phyloP scores from a whole-genome alignment of 2,113 vertebrate species.

The Scomber scombrus region DNA sequence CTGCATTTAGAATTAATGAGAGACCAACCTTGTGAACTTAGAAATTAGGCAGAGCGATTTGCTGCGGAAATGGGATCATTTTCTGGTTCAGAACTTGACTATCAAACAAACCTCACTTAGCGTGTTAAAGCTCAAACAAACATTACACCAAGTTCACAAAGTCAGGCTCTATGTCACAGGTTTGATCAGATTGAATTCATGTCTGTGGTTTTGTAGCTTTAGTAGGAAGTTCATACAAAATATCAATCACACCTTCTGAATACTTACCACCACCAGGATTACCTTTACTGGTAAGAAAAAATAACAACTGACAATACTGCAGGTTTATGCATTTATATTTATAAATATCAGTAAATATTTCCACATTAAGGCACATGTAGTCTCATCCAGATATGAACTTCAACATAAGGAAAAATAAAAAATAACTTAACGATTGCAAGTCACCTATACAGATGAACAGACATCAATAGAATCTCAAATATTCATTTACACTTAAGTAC shows the following conservation, averaged over 20 bases:
- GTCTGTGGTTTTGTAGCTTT: constrained; percentile 32
- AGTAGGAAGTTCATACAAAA: constrained; percentile 22
- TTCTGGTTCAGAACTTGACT: background rate
- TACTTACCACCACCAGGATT: background rate
- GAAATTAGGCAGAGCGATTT: constrained; percentile 39
- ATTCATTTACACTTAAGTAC: constrained; percentile 42
- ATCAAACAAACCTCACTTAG: constrained; percentile 47
- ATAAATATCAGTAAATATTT: constrained; percentile 50
- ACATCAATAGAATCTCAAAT: constrained; percentile 38
- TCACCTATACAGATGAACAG: constrained; percentile 17
- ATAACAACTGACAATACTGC: constrained; percentile 5
- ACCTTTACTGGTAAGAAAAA: background rate
- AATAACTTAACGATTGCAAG: constrained; percentile 1
- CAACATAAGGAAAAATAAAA: constrained; percentile 35
- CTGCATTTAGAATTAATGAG: constrained; percentile 55
- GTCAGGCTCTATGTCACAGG: constrained; percentile 35
- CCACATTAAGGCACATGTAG: constrained; percentile 72
- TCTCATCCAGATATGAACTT: constrained; percentile 38
- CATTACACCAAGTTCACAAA: constrained; percentile 56
- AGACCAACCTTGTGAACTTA: constrained; percentile 50
- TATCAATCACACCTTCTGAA: constrained; percentile 12
- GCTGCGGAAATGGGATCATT: too few species aligned
- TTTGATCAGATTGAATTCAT: constrained; percentile 30
- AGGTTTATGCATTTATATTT: constrained; percentile 41
- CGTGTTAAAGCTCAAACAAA: constrained; percentile 45